Base-by-base conservation (phyloP, 2,113 vertebrate genomes). In the Pseudorhombus dupliciocellatus region DNA sequence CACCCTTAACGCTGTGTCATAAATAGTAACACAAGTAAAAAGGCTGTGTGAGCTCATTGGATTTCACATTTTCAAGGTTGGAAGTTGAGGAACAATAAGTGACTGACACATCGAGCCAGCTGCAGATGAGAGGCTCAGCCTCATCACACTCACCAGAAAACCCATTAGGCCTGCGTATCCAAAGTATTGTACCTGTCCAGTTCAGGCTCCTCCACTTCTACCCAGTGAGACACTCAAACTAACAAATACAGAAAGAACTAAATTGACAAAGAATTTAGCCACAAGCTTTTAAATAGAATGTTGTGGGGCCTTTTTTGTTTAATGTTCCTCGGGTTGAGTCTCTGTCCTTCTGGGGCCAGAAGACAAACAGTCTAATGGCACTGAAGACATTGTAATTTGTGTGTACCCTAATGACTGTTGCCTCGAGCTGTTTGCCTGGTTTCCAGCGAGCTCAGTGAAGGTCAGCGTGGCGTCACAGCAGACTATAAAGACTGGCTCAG, bases 401-500 rank as follows among this genome's bases (percentile, higher is more conserved):
- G 81, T 66, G 77, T 77, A 80, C 80, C 58, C 42, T 88, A 83
- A 88, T 80, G 69, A 81, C 76, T 63, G 54, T 55, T 77, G 85
- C 82, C 65, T 51, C 7, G 8, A 74, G 77, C 70, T 74, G 71
- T 83, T 84, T 85, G 84, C 76, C 67, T 42, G 77, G 65, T 73
- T 78, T 84, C 18, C 85, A 64, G 69, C 31, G 78, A 80, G 61
- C 84, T 50, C 34, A 5, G 56, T 78, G 74, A 91, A 88, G 85
- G 88, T 89, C 90, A 90, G 72, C 20, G 4, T 79, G 51, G 75
- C 63, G 71, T 77, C 77, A 72, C 69, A 81, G 71, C 69, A 75
- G 69, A 69, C 46, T n/a, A 40, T 78, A 66, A 78, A 82, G 79
- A 73, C 65, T 52, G 21, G 67, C 63, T 78, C 60, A 67, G 53